These are phyloP conservation scores for Anastrepha ludens DNA, from an alignment of 1,140 invertebrate genomes.

Conservation along the genomic window DNA sequence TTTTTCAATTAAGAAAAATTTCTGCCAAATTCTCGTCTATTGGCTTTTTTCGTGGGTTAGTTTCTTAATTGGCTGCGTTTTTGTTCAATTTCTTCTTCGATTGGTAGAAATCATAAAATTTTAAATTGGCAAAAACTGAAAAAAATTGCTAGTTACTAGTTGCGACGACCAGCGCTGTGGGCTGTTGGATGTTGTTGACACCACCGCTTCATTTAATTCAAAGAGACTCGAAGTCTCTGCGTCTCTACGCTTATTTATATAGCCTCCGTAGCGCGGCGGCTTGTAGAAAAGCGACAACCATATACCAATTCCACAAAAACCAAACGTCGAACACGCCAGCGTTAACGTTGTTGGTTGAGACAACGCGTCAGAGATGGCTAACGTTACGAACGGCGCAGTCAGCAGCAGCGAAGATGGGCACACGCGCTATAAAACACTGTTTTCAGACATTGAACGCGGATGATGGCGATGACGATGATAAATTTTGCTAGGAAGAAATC, in stretches of 20 bases:
- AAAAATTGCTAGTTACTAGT: constrained; percentile 49
- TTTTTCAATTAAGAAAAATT: not conserved
- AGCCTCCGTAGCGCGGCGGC: constrained; percentile 67
- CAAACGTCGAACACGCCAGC: constrained; percentile 17
- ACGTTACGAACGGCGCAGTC: not conserved
- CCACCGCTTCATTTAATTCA: constrained; percentile 75
- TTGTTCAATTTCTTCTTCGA: not conserved
- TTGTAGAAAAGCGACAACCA: constrained; percentile 53
- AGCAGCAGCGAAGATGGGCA: constrained; percentile 40
- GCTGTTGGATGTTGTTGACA: constrained; percentile 68
- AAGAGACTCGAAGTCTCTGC: constrained; percentile 74
- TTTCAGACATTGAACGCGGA: not conserved
- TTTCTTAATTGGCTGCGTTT: constrained; percentile 34
- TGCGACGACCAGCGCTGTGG: constrained; percentile 54
- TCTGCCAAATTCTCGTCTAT: not conserved
- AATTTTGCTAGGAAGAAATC: constrained; percentile 24
- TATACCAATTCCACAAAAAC: constrained; percentile 21
- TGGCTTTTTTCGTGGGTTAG: constrained; percentile 1
- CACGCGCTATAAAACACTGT: not conserved
- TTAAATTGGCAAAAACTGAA: constrained; percentile 53
- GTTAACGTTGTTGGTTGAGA: not conserved
- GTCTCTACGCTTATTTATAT: constrained; percentile 74
- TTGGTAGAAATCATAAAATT: constrained; percentile 5
- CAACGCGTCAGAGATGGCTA: not conserved
- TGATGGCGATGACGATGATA: constrained; percentile 30